A percentile compares a stretch with the other conserved stretches of the same genome.
Evolutionary conservation across 2,797 vertebrate genomes (phyloP).

Genomic region (Bufotes viridis): DNA sequence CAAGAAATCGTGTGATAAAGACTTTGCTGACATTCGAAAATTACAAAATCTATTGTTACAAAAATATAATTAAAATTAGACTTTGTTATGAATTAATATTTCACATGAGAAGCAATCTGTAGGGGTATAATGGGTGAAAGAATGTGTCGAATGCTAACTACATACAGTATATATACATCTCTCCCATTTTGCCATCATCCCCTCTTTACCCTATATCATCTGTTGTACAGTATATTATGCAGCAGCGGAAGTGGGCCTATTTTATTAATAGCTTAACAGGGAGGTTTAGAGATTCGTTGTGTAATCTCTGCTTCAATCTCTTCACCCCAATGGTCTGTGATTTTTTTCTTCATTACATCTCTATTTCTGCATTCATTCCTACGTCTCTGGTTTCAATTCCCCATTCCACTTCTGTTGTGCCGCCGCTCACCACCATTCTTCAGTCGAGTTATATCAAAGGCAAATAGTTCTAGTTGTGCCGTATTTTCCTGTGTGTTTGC

Average conservation of each 20-base stretch:
- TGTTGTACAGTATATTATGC: neutral
- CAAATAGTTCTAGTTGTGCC: constrained; percentile 32
- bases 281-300: constrained; percentile 20
- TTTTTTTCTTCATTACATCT: constrained; percentile 44
- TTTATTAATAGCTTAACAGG: neutral
- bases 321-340: constrained; percentile 16
- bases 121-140: neutral
- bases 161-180: neutral
- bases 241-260: neutral
- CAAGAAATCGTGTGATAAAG: neutral
- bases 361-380: constrained; percentile 42
- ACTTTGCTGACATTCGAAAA: neutral
- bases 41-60: neutral
- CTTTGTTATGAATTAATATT: neutral
- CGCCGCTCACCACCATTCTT: constrained; percentile 26
- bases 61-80: constrained; percentile 18
- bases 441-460: constrained; percentile 51
- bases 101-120: neutral
- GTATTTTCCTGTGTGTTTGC: constrained; percentile 50
- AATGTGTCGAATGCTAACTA: neutral
- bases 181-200: neutral
- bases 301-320: constrained; percentile 6
- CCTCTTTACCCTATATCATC: neutral
- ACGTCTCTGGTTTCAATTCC: constrained; percentile 48
- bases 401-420: constrained; percentile 37